Evolutionary conservation across 2,797 vertebrate genomes (phyloP).

Genomic region (Lepidocolaptes lacrymiger): DNA sequence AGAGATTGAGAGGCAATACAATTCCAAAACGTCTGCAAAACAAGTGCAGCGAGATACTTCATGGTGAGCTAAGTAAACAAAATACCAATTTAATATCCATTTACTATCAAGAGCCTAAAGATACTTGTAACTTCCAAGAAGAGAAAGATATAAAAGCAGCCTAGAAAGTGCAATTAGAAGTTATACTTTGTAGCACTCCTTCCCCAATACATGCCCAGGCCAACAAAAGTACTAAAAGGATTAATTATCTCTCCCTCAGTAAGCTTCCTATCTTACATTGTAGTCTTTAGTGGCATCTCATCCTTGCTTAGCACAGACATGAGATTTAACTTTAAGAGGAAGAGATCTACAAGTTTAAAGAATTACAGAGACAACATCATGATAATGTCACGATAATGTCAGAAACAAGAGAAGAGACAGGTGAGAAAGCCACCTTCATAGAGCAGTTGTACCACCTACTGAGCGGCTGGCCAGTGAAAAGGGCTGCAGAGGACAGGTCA

Average conservation of each 20-base stretch:
- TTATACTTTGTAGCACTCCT: neutral
- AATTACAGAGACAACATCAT: neutral
- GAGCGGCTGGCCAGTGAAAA: neutral
- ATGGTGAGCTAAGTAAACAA: neutral
- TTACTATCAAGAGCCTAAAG: neutral
- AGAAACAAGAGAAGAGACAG: neutral
- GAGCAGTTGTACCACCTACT: neutral
- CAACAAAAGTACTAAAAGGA: neutral
- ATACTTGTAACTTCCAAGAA: neutral
- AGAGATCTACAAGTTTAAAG: neutral
- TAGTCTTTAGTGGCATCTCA: neutral
- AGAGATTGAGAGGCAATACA: neutral
- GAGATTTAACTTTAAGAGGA: neutral
- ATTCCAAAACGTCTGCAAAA: neutral
- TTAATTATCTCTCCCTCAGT: neutral
- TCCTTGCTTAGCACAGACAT: neutral
- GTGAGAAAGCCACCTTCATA: neutral
- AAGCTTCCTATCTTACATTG: neutral
- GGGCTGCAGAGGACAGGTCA: neutral
- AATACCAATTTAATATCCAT: neutral
- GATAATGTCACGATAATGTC: neutral
- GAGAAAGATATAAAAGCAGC: neutral
- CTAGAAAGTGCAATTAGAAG: neutral
- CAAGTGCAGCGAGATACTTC: neutral
- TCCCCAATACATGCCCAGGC: neutral